phyloP scores from a whole-genome alignment of 2,888 invertebrate species.

The Drosophila multiciliata region DNA sequence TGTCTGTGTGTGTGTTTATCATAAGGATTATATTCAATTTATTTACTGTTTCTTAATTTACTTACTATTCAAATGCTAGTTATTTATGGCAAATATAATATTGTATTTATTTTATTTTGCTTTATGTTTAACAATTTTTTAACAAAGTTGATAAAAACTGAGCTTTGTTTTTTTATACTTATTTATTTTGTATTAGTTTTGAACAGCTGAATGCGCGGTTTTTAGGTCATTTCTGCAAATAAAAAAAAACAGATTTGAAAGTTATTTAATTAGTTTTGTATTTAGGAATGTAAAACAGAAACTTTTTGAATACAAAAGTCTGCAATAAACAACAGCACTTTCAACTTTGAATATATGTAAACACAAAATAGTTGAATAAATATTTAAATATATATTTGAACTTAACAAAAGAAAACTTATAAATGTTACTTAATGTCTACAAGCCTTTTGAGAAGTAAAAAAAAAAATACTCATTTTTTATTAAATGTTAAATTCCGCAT shows the following conservation, averaged over 20 bases:
- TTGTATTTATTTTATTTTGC: constrained; percentile 31
- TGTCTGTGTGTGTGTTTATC: constrained; percentile 33
- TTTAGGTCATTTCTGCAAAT: constrained; percentile 58
- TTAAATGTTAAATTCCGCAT: constrained; percentile 41
- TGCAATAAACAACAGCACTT: not conserved
- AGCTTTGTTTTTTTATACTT: constrained; percentile 35
- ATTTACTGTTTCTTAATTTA: constrained; percentile 62
- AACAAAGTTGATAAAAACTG: constrained; percentile 65
- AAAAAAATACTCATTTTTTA: not conserved
- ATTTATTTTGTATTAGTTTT: constrained; percentile 27
- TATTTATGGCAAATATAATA: constrained; percentile 54
- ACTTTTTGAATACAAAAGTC: not conserved
- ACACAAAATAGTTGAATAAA: not conserved
- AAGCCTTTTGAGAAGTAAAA: not conserved
- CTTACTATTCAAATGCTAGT: constrained; percentile 60
- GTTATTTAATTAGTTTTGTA: not conserved
- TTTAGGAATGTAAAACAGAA: not conserved
- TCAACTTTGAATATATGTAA: not conserved
- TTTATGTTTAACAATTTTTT: constrained; percentile 51
- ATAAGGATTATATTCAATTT: constrained; percentile 51
- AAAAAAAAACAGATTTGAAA: constrained; percentile 7
- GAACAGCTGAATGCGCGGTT: constrained; percentile 29
- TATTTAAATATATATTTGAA: not conserved
- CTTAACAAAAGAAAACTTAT: not conserved
- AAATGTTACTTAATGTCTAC: not conserved